A percentile compares a stretch with the other conserved stretches of the same genome.
phyloP scores from a whole-genome alignment of 2,888 invertebrate genomes.

The Meganola albula region DNA sequence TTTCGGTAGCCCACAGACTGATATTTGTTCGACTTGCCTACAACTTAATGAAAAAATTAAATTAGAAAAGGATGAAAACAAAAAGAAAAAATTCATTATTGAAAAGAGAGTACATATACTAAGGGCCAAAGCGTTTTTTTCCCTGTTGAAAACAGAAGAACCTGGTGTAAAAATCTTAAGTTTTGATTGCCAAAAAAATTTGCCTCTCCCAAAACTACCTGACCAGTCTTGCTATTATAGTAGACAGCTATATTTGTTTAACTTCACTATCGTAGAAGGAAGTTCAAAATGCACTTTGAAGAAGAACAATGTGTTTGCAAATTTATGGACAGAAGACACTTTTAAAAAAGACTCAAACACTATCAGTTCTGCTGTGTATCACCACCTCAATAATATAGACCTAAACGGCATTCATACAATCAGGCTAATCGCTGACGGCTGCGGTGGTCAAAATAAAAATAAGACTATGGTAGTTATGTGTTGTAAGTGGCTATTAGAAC shows the following conservation, averaged over 20 bases:
- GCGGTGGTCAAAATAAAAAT: constrained; percentile 21
- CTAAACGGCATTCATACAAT: constrained; percentile 9
- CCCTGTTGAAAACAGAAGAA: constrained; percentile 20
- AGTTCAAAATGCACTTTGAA: constrained; percentile 13
- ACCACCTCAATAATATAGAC: constrained; percentile 8
- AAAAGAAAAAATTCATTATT: constrained; percentile 21
- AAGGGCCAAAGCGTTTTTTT: constrained; percentile 28
- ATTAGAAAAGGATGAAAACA: constrained; percentile 21
- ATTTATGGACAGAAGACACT: constrained; percentile 26
- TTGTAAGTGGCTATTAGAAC: constrained; percentile 20
- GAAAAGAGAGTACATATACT: constrained; percentile 25
- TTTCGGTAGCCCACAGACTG: constrained; percentile 25
- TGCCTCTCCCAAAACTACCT: constrained; percentile 28
- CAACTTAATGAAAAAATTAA: constrained; percentile 29
- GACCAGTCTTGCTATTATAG: constrained; percentile 21
- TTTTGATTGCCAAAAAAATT: constrained; percentile 41
- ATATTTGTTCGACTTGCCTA: constrained; percentile 29
- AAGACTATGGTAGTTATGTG: constrained; percentile 17
- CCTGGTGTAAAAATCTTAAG: constrained; percentile 24
- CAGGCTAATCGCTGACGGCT: constrained; percentile 18
- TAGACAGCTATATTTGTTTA: constrained; percentile 23
- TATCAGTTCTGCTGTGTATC: constrained; percentile 12
- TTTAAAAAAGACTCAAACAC: constrained; percentile 20
- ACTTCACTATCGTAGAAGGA: constrained; percentile 18
- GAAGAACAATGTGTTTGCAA: constrained; percentile 26